A percentile compares a stretch with the other conserved stretches of the same genome.
These are phyloP conservation scores for Datnioides undecimradiatus DNA, from an alignment of 2,113 vertebrate species.

Conservation along the genomic window DNA sequence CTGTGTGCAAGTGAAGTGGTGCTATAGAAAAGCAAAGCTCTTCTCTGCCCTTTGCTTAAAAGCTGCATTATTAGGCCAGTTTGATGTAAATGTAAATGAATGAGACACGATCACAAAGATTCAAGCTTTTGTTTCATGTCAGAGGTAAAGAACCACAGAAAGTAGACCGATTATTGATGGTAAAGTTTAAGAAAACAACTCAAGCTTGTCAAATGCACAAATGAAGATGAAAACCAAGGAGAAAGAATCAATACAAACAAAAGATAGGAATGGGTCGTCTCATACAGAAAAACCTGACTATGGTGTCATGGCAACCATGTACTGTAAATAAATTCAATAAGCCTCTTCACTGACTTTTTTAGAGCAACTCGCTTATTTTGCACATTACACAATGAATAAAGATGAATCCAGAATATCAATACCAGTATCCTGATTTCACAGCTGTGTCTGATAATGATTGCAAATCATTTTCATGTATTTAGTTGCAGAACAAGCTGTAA, in stretches of 20 bases:
- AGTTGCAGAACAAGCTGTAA: background rate
- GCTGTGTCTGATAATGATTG: too few species aligned
- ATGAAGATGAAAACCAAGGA: slow-evolving; percentile 17
- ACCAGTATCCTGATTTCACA: background rate
- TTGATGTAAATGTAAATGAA: background rate
- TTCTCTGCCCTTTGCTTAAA: background rate
- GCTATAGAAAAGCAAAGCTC: background rate
- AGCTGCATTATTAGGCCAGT: background rate
- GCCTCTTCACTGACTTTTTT: background rate
- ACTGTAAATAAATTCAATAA: background rate
- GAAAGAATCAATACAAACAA: slow-evolving; percentile 11
- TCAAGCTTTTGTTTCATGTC: background rate
- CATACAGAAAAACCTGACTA: background rate
- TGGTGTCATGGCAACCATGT: background rate
- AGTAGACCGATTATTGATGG: background rate
- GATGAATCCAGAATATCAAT: background rate
- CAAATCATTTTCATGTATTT: background rate
- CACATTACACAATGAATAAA: background rate
- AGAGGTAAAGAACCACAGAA: background rate
- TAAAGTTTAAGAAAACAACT: background rate
- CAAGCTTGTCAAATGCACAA: slow-evolving; percentile 1
- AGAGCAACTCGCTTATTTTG: background rate
- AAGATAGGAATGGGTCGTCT: background rate
- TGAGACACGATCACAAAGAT: too few species aligned
- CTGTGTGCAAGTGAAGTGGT: background rate